phyloP scores from a whole-genome alignment of 2,113 vertebrate species.

The Prionailurus bengalensis region DNA sequence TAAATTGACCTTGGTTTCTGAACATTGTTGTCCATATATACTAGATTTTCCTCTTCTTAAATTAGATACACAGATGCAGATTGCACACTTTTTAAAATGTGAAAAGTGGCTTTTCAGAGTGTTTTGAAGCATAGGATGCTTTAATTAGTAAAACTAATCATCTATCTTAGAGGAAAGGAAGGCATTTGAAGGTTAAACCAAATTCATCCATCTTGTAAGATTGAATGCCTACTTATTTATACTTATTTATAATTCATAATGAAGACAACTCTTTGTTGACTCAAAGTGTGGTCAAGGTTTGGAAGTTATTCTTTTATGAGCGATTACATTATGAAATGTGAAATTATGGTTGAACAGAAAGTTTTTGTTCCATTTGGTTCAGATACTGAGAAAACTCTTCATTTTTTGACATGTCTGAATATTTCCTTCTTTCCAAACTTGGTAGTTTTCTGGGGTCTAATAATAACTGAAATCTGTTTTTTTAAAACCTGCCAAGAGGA shows the following conservation, averaged over 20 bases:
- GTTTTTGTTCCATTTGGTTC: conserved; percentile 68
- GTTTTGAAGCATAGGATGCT: conserved; percentile 30
- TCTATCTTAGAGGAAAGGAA: conserved; percentile 41
- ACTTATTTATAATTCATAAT: conserved; percentile 57
- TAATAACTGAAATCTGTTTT: conserved; percentile 80
- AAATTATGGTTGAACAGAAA: conserved; percentile 64
- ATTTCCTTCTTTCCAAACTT: conserved; percentile 69
- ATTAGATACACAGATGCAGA: not conserved
- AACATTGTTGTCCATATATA: not conserved
- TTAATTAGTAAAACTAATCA: conserved; percentile 62
- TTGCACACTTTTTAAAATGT: not conserved
- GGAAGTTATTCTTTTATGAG: conserved; percentile 29
- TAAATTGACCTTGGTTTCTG: not conserved
- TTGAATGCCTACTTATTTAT: conserved; percentile 36
- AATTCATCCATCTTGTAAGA: not conserved
- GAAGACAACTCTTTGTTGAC: conserved; percentile 25
- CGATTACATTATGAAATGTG: conserved; percentile 60
- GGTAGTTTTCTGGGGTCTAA: conserved; percentile 69
- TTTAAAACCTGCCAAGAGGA: conserved; percentile 76
- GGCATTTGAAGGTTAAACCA: not conserved
- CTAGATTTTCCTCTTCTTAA: not conserved
- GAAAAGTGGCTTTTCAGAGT: not conserved
- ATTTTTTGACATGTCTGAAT: conserved; percentile 62
- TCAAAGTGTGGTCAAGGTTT: conserved; percentile 28
- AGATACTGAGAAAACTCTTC: not conserved